A percentile compares a stretch with the other conserved stretches of the same genome.
These are phyloP conservation scores for Enteromius afrohamiltoni DNA, from an alignment of 2,797 vertebrate genomes.

Conservation along the genomic window DNA sequence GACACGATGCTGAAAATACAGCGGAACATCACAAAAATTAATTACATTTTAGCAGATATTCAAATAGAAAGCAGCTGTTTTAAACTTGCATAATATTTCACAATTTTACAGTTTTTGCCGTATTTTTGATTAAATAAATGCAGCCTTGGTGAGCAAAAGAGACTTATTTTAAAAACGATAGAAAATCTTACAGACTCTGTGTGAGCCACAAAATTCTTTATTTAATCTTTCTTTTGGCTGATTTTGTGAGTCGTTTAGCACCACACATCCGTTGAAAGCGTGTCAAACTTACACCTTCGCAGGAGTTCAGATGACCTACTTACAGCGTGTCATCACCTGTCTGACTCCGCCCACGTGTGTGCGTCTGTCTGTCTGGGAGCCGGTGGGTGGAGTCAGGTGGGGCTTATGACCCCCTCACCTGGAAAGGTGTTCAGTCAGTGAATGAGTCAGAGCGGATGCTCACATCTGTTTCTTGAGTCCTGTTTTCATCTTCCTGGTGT, in stretches of 20 bases:
- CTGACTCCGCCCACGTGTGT: conserved; percentile 48
- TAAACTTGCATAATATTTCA: background rate
- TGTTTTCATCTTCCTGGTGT: background rate
- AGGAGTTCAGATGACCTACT: background rate
- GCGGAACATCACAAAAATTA: background rate
- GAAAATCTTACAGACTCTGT: background rate
- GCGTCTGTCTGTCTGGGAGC: too few species aligned
- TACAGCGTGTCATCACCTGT: conserved; percentile 51
- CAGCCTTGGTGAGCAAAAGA: background rate
- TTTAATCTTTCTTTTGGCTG: background rate
- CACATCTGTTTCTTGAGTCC: background rate
- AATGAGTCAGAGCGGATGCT: conserved; percentile 61
- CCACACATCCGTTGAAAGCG: background rate
- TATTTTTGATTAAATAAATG: background rate
- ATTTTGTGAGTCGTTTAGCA: background rate
- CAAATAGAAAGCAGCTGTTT: background rate
- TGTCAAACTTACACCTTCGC: background rate
- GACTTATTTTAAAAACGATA: background rate
- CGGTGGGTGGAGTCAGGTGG: background rate
- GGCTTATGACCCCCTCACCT: conserved; percentile 62
- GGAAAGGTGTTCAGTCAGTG: conserved; percentile 43
- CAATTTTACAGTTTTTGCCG: background rate
- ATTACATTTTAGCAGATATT: background rate
- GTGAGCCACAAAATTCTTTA: background rate
- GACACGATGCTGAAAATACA: background rate